These are phyloP conservation scores for Oncorhynchus tshawytscha DNA, from an alignment of 2,113 vertebrate genomes.

Conservation along the genomic window DNA sequence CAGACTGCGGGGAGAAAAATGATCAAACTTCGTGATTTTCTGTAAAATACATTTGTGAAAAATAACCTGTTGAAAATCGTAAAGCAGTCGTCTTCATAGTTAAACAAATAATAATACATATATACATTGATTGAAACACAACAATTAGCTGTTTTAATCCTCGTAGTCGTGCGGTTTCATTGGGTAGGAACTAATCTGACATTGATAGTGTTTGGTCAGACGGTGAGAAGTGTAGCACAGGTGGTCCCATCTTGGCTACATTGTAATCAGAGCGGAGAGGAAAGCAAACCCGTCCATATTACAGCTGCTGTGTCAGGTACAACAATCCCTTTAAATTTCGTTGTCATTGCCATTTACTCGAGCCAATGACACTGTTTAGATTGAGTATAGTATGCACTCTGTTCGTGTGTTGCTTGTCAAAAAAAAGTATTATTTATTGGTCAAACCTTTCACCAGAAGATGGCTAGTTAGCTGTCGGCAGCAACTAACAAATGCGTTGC, in stretches of 20 bases:
- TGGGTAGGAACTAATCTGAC: conserved; percentile 54
- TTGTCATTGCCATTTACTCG: conserved; percentile 42
- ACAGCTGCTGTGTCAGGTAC: conserved; percentile 81
- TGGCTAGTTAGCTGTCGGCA: conserved; percentile 28
- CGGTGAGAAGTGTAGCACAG: conserved; percentile 50
- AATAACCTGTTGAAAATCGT: too few species aligned
- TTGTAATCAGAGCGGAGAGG: conserved; percentile 68
- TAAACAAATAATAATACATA: background rate
- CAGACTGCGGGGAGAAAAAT: too few species aligned
- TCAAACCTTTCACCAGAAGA: conserved; percentile 33
- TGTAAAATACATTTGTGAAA: too few species aligned
- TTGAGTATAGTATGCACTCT: conserved; percentile 2
- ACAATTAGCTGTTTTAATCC: conserved; percentile 2
- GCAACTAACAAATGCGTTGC: conserved; percentile 57
- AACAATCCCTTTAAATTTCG: conserved; percentile 30
- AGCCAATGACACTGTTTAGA: conserved; percentile 3
- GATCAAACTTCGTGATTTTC: too few species aligned
- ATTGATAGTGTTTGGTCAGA: conserved; percentile 49
- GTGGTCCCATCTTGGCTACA: conserved; percentile 77
- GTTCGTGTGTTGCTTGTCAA: conserved; percentile 11
- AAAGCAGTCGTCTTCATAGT: too few species aligned
- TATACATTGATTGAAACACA: background rate
- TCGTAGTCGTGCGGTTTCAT: conserved; percentile 31
- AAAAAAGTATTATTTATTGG: conserved; percentile 11
- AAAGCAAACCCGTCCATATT: conserved; percentile 76